A percentile compares a stretch with the other conserved stretches of the same genome.
Evolutionary conservation across 2,888 invertebrate species (phyloP).

Genomic region (Hipparchia sbordonii): DNA sequence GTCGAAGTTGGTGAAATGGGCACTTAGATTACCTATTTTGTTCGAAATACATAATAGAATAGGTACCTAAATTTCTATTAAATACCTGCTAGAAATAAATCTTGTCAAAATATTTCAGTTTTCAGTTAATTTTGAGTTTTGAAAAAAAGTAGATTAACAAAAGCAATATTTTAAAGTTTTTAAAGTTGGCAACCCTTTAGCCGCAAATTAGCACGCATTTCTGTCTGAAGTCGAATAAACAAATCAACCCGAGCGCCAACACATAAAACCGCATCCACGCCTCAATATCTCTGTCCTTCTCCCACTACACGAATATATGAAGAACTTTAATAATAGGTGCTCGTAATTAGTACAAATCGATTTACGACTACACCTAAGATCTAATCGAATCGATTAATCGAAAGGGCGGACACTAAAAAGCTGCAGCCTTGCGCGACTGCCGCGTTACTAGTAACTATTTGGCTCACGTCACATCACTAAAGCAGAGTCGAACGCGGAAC

Average conservation of each 20-base stretch:
- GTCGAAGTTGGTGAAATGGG: no score
- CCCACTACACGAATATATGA: conserved; percentile 24
- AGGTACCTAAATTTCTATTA: no score
- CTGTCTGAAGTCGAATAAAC: conserved; percentile 27
- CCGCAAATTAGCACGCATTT: conserved; percentile 15
- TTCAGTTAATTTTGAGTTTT: no score
- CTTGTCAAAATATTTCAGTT: no score
- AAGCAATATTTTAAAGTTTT: not conserved
- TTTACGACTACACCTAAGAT: conserved; percentile 42
- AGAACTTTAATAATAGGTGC: conserved; percentile 46
- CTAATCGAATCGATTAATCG: conserved; percentile 44
- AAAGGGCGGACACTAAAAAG: conserved; percentile 59
- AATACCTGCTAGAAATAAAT: no score
- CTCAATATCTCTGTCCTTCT: conserved; percentile 22
- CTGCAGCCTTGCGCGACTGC: conserved; percentile 72
- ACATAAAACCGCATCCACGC: conserved; percentile 27
- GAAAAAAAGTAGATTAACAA: no score
- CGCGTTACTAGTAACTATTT: conserved; percentile 63
- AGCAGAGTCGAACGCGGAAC: conserved; percentile 47
- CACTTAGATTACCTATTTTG: no score
- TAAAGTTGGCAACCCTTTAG: conserved; percentile 9
- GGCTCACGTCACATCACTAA: conserved; percentile 61
- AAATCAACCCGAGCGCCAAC: conserved; percentile 35
- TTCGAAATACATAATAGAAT: no score
- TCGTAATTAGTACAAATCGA: conserved; percentile 31